A percentile compares a stretch with the other conserved stretches of the same genome.
Conservation (phyloP, 2,797 vertebrate genomes). For the Mormyrops attenuatus region DNA sequence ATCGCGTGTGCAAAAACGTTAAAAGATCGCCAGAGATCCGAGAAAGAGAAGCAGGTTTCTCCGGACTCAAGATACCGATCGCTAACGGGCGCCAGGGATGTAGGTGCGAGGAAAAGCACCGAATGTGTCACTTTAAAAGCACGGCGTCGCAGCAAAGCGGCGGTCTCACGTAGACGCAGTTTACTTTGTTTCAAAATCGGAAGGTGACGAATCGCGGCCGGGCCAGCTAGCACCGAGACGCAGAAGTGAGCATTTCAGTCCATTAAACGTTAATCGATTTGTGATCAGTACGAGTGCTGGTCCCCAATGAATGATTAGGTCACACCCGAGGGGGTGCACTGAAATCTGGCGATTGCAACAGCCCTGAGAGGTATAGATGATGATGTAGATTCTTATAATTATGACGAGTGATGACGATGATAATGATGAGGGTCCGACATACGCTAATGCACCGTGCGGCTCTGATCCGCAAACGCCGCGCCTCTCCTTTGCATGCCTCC, state of each 20-base stretch:
- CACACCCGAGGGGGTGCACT: background rate
- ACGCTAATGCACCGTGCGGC: background rate
- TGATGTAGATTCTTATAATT: background rate
- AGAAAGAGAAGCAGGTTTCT: constrained; percentile 19
- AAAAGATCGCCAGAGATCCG: background rate
- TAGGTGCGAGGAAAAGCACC: background rate
- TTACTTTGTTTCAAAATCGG: background rate
- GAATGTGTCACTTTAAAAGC: background rate
- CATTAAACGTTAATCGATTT: background rate
- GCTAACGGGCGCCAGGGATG: background rate
- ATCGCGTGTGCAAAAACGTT: background rate
- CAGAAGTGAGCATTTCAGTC: background rate
- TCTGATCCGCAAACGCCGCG: background rate
- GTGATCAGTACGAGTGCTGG: background rate
- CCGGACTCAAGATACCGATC: background rate
- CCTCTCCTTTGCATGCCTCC: background rate
- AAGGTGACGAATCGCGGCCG: background rate
- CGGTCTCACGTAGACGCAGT: background rate
- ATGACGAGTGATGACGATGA: background rate
- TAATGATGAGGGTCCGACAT: background rate
- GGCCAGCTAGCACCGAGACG: background rate
- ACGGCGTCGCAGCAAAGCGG: background rate
- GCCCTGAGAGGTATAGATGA: background rate
- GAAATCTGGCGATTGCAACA: background rate
- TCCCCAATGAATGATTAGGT: background rate